Conservation (phyloP, 2,113 vertebrate species). For the Callopanchax toddi region DNA sequence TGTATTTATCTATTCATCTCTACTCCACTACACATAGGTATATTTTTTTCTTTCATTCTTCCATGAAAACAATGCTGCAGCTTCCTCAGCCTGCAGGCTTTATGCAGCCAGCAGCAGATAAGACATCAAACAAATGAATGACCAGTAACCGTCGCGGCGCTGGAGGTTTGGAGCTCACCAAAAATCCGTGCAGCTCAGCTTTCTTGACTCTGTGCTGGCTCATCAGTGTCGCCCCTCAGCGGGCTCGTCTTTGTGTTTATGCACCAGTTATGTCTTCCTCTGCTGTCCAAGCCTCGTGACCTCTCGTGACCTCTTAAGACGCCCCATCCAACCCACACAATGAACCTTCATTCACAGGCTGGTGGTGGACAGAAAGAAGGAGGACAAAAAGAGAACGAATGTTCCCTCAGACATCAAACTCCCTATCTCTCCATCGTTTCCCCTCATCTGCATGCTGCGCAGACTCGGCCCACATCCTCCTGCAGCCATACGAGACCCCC, state of each 20-base stretch:
- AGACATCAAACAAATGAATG: not conserved
- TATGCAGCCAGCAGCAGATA: not conserved
- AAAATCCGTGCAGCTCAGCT: slow-evolving; percentile 20
- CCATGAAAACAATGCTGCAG: not conserved
- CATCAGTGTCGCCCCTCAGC: slow-evolving; percentile 34
- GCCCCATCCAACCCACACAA: slow-evolving; percentile 59
- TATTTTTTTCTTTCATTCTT: not conserved
- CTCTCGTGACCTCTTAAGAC: slow-evolving; percentile 63
- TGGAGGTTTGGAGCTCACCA: slow-evolving; percentile 29
- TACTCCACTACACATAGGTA: not conserved
- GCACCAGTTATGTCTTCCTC: slow-evolving; percentile 66
- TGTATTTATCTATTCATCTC: not conserved
- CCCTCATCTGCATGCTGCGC: slow-evolving; percentile 42
- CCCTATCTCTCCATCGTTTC: slow-evolving; percentile 63
- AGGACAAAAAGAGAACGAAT: slow-evolving; percentile 44
- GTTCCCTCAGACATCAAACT: slow-evolving; percentile 53
- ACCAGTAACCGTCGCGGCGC: slow-evolving; percentile 31
- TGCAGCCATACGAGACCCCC: slow-evolving; percentile 37
- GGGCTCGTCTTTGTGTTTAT: slow-evolving; percentile 62
- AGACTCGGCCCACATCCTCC: slow-evolving; percentile 66
- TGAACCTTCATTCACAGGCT: slow-evolving; percentile 66
- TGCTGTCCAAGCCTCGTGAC: slow-evolving; percentile 56
- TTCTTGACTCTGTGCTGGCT: slow-evolving; percentile 35
- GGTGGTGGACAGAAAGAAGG: slow-evolving; percentile 31
- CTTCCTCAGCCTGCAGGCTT: slow-evolving; percentile 5